Percentiles rank a stretch among this genome's conserved stretches.
These are phyloP conservation scores for Mionectes macconnelli DNA, from an alignment of 2,113 vertebrate species.

Conservation along the genomic window DNA sequence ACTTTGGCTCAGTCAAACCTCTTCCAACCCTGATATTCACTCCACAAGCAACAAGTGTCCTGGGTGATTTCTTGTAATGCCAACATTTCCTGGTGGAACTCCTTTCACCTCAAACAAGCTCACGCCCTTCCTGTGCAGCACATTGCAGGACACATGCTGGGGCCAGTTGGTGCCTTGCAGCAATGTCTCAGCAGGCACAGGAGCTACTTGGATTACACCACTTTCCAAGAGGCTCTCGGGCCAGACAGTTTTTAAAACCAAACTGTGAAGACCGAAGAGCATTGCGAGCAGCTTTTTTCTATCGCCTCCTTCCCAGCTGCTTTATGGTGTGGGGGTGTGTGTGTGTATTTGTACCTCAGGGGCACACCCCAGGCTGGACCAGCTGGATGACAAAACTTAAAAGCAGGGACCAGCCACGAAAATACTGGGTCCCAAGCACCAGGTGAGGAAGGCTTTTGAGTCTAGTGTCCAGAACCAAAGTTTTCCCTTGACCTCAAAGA, in stretches of 20 bases:
- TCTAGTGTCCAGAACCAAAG: background rate
- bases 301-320: rapidly evolving
- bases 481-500: background rate
- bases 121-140: constrained; percentile 45
- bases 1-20: background rate
- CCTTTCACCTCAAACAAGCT: background rate
- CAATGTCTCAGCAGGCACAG: background rate
- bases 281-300: background rate
- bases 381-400: background rate
- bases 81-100: constrained; percentile 23
- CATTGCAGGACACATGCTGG: background rate
- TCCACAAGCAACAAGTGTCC: background rate
- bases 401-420: background rate
- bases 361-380: background rate
- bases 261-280: background rate
- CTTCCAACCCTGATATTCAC: background rate
- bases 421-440: rapidly evolving
- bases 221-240: background rate
- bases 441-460: background rate
- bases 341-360: background rate
- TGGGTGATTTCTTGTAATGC: background rate
- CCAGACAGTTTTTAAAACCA: rapidly evolving
- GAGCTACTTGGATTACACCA: background rate
- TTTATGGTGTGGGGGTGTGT: rapidly evolving
- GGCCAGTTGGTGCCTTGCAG: background rate